Evolutionary conservation across 2,797 vertebrate genomes (phyloP).

Genomic region (Oceanodroma leucorhoa): DNA sequence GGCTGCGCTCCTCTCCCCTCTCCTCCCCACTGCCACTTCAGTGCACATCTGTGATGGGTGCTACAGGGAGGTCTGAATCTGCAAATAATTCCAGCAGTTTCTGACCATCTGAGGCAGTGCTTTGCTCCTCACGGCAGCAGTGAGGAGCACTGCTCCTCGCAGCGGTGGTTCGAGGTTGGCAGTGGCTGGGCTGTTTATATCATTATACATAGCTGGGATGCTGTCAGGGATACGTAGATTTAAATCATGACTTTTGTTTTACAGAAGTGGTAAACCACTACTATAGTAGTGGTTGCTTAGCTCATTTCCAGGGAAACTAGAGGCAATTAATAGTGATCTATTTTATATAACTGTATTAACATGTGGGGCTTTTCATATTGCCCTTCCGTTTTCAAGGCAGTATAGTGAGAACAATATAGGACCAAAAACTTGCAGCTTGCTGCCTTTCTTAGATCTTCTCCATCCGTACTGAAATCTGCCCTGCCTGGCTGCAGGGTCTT

Average conservation of each 20-base stretch:
- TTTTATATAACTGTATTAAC: not conserved
- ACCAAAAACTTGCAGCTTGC: not conserved
- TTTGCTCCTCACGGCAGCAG: not conserved
- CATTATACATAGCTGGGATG: rapidly evolving
- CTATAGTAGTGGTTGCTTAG: not conserved
- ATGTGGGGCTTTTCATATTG: not conserved
- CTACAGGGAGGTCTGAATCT: not conserved
- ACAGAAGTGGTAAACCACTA: not conserved
- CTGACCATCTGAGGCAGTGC: too few relatives aligned
- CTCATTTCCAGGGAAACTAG: not conserved
- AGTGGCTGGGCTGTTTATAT: not conserved
- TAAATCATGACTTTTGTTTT: not conserved
- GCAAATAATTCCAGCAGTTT: not conserved
- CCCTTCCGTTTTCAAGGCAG: not conserved
- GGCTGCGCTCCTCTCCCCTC: not conserved
- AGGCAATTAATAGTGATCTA: not conserved
- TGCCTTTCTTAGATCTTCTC: not conserved
- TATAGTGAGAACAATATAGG: not conserved
- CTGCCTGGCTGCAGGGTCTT: not conserved
- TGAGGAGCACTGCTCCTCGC: not conserved
- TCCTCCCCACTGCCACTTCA: not conserved
- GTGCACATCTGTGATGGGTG: not conserved
- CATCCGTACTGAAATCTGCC: not conserved
- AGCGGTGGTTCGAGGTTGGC: not conserved
- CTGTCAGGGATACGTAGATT: not conserved